Percentiles rank a stretch among this genome's conserved stretches.
phyloP scores from a whole-genome alignment of 2,888 invertebrate genomes.

The Molorchus minor region DNA sequence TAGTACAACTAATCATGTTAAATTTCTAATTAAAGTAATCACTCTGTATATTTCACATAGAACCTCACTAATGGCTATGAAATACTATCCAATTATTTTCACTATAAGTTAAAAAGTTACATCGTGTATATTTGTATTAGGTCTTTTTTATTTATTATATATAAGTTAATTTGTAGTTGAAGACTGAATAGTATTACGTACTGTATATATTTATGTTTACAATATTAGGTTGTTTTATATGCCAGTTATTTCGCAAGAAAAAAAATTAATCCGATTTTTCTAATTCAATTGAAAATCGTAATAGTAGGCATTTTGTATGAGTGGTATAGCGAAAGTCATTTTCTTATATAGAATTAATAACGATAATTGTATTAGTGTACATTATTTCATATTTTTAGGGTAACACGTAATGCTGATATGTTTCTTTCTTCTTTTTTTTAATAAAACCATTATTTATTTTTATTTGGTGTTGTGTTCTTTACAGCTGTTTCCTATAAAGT shows the following conservation, averaged over 20 bases:
- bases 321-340: conserved; percentile 19
- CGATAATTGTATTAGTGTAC: conserved; percentile 25
- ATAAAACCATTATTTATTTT: conserved; percentile 28
- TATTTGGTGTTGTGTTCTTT: too few relatives aligned
- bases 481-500: background rate
- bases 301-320: conserved; percentile 27
- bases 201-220: conserved; percentile 29
- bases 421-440: conserved; percentile 28
- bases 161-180: conserved; percentile 40
- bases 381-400: conserved; percentile 32
- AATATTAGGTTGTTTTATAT: conserved; percentile 20
- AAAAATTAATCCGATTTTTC: conserved; percentile 26
- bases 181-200: conserved; percentile 39
- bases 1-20: too few relatives aligned
- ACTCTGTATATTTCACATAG: too few relatives aligned
- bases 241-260: conserved; percentile 28
- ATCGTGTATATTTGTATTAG: conserved; percentile 27
- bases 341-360: conserved; percentile 14
- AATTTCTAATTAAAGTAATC: too few relatives aligned
- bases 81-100: conserved; percentile 14
- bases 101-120: conserved; percentile 24
- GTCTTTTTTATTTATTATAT: conserved; percentile 30
- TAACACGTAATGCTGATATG: conserved; percentile 34
- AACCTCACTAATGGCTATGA: background rate
- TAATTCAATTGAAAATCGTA: conserved; percentile 14